Percentiles rank a stretch among this genome's conserved stretches.
Evolutionary conservation across 2,888 invertebrate genomes (phyloP).

Genomic region (Diabrotica balteata): DNA sequence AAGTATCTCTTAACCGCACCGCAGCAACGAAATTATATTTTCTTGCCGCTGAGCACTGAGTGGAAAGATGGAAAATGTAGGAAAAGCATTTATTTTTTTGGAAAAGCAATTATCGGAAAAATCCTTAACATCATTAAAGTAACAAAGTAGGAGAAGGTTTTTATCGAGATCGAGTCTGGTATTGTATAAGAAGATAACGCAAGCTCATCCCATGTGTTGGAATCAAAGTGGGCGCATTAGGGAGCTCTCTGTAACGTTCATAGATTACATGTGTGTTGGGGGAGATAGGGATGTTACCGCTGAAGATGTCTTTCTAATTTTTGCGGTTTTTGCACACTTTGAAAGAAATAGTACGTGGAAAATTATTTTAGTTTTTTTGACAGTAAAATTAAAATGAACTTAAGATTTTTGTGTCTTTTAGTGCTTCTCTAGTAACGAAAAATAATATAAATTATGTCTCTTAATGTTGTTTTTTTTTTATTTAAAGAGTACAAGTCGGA

Average conservation of each 20-base stretch:
- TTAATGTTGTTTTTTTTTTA: too few species aligned
- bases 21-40: constrained; percentile 16
- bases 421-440: too few species aligned
- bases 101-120: constrained; percentile 41
- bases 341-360: not conserved
- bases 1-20: too few species aligned
- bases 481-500: too few species aligned
- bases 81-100: constrained; percentile 22
- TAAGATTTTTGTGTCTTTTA: too few species aligned
- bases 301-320: too few species aligned
- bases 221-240: constrained; percentile 43
- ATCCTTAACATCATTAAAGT: constrained; percentile 42
- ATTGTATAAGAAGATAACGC: constrained; percentile 40
- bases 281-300: constrained; percentile 17
- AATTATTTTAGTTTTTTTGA: not conserved
- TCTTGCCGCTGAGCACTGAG: constrained; percentile 12
- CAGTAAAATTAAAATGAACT: too few species aligned
- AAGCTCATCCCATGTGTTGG: constrained; percentile 42
- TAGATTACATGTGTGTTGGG: constrained; percentile 29
- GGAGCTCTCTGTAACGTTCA: constrained; percentile 37
- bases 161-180: constrained; percentile 38
- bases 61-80: constrained; percentile 13
- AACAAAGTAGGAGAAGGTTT: constrained; percentile 41
- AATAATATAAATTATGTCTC: too few species aligned
- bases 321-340: too few species aligned